These are phyloP conservation scores for Pyrrhia umbra DNA, from an alignment of 2,888 invertebrate species.

Conservation along the genomic window DNA sequence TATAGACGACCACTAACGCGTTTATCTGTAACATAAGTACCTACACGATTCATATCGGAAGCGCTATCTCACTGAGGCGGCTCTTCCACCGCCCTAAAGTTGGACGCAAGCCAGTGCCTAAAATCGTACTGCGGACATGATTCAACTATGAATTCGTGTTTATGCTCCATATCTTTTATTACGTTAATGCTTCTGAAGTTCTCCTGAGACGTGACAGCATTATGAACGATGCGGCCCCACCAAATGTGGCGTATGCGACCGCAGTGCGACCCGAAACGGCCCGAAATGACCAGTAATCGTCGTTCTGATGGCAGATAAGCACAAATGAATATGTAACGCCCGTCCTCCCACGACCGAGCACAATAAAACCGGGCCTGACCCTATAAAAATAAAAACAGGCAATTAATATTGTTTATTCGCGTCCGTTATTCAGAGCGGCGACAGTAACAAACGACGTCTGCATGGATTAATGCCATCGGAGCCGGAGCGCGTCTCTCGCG, in stretches of 20 bases:
- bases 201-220: conserved; percentile 73
- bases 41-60: conserved; percentile 77
- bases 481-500: conserved; percentile 58
- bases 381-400: conserved; percentile 85
- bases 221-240: conserved; percentile 69
- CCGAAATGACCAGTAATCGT: conserved; percentile 83
- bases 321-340: conserved; percentile 87
- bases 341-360: conserved; percentile 84
- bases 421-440: conserved; percentile 84
- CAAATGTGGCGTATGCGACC: conserved; percentile 80
- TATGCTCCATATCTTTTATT: conserved; percentile 76
- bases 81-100: conserved; percentile 75
- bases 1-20: conserved; percentile 70
- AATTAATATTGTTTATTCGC: conserved; percentile 89
- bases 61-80: conserved; percentile 72
- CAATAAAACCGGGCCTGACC: conserved; percentile 82
- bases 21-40: conserved; percentile 78
- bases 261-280: conserved; percentile 72
- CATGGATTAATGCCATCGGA: conserved; percentile 76
- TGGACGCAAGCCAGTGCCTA: conserved; percentile 84
- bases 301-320: conserved; percentile 86
- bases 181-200: conserved; percentile 70
- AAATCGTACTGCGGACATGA: conserved; percentile 80
- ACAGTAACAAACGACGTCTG: conserved; percentile 83
- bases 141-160: conserved; percentile 76